These are phyloP conservation scores for Gracilinanus agilis DNA, from an alignment of 2,113 vertebrate species.

Conservation along the genomic window DNA sequence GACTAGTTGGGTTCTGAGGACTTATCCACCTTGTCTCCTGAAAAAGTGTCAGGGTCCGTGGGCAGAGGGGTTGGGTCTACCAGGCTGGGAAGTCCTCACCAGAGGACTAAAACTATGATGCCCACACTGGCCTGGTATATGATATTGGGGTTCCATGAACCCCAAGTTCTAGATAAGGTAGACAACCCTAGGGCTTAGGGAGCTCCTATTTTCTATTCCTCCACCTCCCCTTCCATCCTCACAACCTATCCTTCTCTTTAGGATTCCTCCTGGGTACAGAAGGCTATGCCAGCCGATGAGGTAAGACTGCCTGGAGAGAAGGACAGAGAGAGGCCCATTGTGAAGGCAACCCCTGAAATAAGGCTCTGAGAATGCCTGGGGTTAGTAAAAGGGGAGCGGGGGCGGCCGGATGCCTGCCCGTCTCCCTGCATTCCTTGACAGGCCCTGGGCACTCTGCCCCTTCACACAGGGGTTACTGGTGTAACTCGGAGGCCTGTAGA, in stretches of 20 bases:
- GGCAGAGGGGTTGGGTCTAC: background rate
- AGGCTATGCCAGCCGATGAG: slow-evolving; percentile 30
- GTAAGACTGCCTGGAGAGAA: slow-evolving; percentile 55
- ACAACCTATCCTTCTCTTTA: background rate
- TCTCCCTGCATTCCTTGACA: background rate
- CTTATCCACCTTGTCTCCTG: background rate
- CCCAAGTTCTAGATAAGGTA: background rate
- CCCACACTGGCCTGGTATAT: background rate
- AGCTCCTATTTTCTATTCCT: background rate
- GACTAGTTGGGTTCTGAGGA: background rate
- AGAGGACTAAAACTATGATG: background rate
- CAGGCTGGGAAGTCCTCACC: background rate
- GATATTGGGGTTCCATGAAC: background rate
- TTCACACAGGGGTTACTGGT: background rate
- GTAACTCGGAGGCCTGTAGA: background rate
- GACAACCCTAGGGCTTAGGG: background rate
- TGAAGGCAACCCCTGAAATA: background rate
- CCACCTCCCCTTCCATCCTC: background rate
- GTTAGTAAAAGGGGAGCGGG: background rate
- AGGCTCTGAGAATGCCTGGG: slow-evolving; percentile 6
- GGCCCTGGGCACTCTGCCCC: background rate
- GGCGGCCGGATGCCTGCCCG: background rate
- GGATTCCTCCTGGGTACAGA: slow-evolving; percentile 45
- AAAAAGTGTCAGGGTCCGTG: background rate
- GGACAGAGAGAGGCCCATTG: background rate